Evolutionary conservation across 2,888 invertebrate species (phyloP), one percentile per base, ranked within the genome.

Genomic region (Girardia tigrina): DNA sequence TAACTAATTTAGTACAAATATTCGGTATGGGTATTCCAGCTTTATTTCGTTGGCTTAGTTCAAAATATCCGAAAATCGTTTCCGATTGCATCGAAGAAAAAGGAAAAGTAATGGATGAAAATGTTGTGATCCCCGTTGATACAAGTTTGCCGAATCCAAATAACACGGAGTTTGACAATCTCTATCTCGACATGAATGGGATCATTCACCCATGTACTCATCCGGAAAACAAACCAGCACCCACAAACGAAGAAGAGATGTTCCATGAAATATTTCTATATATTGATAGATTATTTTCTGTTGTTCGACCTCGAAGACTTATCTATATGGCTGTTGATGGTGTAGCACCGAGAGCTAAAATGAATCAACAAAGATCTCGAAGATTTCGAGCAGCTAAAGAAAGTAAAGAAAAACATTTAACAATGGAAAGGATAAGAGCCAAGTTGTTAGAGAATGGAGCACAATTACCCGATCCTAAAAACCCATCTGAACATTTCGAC

Each of bases 321-420:
- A 86, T 99, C 78, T 98, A 98, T 84, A 97, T 98, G 97, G 98
- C 98, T 74, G 95, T 99, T 84, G 98, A 98, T 86, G 98, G 98
- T 26, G 97, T 98, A 80, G 95, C 95, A 0, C 94, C 98, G 0
- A 87, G 97, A 81, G 98, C 98, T 0, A 98, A 98, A 86, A 99
- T 99, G 98, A 98, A 98, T 86, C 98, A 98, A 83, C 98, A 98
- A 83, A 87, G 98, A 76, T 95, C 95, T 0, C 88, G 98, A 79
- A 88, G 97, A 80, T 98, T 98, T 85, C 88, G 98, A 72, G 94
- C 97, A 0, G 91, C 95, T 0, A 97, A 98, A 83, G 98, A 99
- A 85, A 88, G 90, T 0, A 87, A 87, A 70, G 94, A 95, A 83
- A 94, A 94, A 84, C 23, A 23, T 1, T 2, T 76, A 8, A 28